Base-by-base conservation (phyloP, 2,797 vertebrate genomes). In the Pangasius krempfi region DNA sequence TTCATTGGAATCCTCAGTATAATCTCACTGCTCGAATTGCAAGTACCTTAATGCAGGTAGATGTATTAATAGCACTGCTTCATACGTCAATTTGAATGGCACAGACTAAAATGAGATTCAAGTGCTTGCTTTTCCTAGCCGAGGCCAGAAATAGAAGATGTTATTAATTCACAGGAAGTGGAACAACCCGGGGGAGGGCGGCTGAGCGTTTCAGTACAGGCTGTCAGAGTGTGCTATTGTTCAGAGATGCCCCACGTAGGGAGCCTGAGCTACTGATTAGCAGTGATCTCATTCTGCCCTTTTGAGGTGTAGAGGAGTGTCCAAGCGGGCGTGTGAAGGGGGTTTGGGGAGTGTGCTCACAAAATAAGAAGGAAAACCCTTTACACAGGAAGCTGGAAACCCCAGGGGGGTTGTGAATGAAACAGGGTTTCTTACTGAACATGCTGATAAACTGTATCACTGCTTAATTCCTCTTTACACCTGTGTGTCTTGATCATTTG, bases 121-220 rank as follows among this genome's bases (percentile, higher is more conserved):
- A 92, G 86, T 88, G 89, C 90, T 88, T 93, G 87, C 88, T 89
- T 89, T 94, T 94, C 86, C 92, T 88, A 70, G 50, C 44, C 40
- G 64, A 82, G 60, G 88, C 84, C 91, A 89, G 92, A 93, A 93
- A 94, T 92, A 94, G 92, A 87, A 81, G 58, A 90, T 92, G 94
- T 95, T 93, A 95, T 94, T 94, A 94, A 95, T 95, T 93, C 93
- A 95, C 92, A 94, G 94, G 94, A 96, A 94, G 89, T 88, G 87
- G 92, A 92, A 92, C 92, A 90, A 91, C 92, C 88, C 64, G 84
- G 91, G 91, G 91, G 90, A 91, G 87, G 82, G 90, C 68, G 37
- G 50, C 52, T 33, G 1, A 37, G 85, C 89, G 90, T 93, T 94
- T 94, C 92, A 89, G 87, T 91, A 91, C 90, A 89, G 92, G 91